Base-by-base conservation (phyloP, 2,888 invertebrate genomes). In the Athrips mouffetella region DNA sequence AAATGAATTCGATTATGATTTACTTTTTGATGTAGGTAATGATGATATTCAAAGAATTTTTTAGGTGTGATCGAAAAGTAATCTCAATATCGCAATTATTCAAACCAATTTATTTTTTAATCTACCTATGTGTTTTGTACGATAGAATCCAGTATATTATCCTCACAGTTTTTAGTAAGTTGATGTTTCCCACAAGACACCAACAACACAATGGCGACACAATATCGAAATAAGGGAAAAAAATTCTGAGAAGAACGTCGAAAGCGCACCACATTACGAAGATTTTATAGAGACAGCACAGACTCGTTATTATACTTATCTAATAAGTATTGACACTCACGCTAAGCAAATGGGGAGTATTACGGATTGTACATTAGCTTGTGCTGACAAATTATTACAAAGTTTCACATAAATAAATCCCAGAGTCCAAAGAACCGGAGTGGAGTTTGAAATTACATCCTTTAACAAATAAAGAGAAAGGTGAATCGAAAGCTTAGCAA, bases 401-500 rank as follows among this genome's bases (percentile, higher is more conserved):
- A 75, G 62, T 65, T 65, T 70, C 71, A 83, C 81, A 82, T 73
- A 69, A 64, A 45, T n/a, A 63, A 63, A 57, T 57, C 63, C 75
- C 70, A 55, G 72, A 76, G 76, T 74, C 81, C 80, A 81, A 80
- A 78, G 54, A 78, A 80, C 78, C 70, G 53, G 15, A n/a, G n/a
- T 15, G 57, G 2, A 23, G 21, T 13, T 23, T 13, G 11, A n/a
- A n/a, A n/a, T 13, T 35, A 15, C 2, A 16, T 16, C 35, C 16
- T 35, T 35, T 15, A 35, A 18, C 0, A 21, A 21, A 37, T 20
- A 20, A 11, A 21, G 11, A 37, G n/a, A 21, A 21, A 37, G n/a
- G 18, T 10, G 35, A 35, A 16, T 21, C 10, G 18, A 21, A 37
- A 20, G 37, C 37, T 21, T 4, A 10, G n/a, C 37, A 37, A 10